These are phyloP conservation scores for Caenorhabditis remanei DNA, from an alignment of 1,140 invertebrate species.

Conservation along the genomic window DNA sequence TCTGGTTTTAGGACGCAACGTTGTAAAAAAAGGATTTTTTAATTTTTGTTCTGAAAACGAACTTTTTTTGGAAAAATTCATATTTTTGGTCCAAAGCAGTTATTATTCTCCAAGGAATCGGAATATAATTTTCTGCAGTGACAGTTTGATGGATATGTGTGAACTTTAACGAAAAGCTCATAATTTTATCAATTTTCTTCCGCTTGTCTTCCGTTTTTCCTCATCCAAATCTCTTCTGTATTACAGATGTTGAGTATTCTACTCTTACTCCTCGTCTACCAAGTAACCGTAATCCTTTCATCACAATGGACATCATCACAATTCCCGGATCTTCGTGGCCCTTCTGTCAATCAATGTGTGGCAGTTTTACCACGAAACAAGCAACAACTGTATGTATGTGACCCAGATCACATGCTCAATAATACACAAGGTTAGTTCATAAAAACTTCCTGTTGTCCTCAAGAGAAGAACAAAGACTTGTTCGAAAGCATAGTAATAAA, in stretches of 20 bases:
- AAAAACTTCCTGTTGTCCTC: neutral
- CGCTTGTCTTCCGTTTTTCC: neutral
- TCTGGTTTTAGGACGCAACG: too few species aligned
- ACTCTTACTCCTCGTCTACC: conserved; percentile 4
- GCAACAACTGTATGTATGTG: conserved; percentile 74
- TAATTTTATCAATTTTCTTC: neutral
- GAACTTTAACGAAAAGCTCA: too few species aligned
- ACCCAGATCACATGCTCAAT: conserved; percentile 78
- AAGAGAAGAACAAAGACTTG: neutral
- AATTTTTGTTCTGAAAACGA: too few species aligned
- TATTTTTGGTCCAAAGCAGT: too few species aligned
- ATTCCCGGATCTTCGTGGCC: conserved; percentile 51
- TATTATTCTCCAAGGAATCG: too few species aligned
- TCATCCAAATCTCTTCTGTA: neutral
- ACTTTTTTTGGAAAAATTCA: too few species aligned
- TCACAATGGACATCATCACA: conserved; percentile 40
- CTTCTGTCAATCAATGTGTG: conserved; percentile 59
- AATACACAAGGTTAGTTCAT: conserved; percentile 72
- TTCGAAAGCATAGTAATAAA: conserved; percentile 45
- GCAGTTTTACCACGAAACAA: conserved; percentile 57
- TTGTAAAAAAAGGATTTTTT: too few species aligned
- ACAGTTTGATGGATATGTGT: too few species aligned
- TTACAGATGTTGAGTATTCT: neutral
- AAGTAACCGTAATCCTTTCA: neutral
- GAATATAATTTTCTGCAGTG: too few species aligned